Base-by-base conservation (phyloP, 2,113 vertebrate genomes). In the Percina caprodes region DNA sequence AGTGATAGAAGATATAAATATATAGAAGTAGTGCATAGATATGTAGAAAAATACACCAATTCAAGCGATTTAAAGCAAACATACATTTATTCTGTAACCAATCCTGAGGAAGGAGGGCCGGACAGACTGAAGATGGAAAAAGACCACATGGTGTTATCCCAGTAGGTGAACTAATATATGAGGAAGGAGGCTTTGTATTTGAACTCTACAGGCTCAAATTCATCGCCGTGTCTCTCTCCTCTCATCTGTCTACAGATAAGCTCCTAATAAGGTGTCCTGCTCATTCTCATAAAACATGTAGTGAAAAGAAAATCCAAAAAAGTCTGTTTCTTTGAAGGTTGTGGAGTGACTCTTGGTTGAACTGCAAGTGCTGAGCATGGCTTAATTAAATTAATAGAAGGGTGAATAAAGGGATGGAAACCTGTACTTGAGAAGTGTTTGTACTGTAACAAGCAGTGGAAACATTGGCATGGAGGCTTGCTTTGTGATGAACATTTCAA, bases 151-250 rank as follows among this genome's bases (percentile, higher is more conserved):
- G 39, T 24, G 63, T 16, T 81, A 26, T 69, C 39, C 35, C 77
- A 61, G 83, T 61, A 68, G 67, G 56, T 77, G 61, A 77, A 55
- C 54, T 78, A 79, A 81, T 79, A 58, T 59, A 74, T 77, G 73
- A 73, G 61, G 48, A 71, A 55, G 39, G 35, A 79, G 54, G 42
- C 59, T 59, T 71, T 70, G 60, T 69, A 14, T 88, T 63, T 80
- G 77, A 84, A 79, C 67, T 74, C 77, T 4, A 5, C 81, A 69
- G 45, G n/a, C 45, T 84, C n/a, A 51, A 52, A 74, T 61, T n/a
- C n/a, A 30, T 42, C 62, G 9, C 63, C 0, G 18, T 66, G 62
- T 45, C 56, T 33, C 60, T 79, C 14, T 69, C 48, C 62, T 67
- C 45, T 66, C 3, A 0, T 49, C 76, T 65, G 24, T 42, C 77